phyloP scores from a whole-genome alignment of 2,888 invertebrate genomes.

The Octodonta nipae region DNA sequence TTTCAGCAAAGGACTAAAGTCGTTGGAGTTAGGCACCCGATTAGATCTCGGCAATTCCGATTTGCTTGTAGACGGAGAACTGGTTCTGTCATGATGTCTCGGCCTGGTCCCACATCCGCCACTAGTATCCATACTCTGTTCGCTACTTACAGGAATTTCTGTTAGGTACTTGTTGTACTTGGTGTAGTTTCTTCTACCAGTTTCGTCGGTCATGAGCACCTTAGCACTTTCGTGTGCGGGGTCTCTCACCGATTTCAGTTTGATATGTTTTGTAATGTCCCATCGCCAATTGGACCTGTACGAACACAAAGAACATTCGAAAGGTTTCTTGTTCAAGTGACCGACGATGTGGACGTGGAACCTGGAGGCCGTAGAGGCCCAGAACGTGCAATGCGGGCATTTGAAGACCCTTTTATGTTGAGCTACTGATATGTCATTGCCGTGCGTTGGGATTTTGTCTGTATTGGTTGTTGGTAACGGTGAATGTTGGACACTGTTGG shows the following conservation, averaged over 20 bases:
- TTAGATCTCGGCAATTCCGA: conserved; percentile 23
- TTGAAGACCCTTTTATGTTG: conserved; percentile 72
- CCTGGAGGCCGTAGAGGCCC: conserved; percentile 81
- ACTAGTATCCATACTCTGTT: conserved; percentile 31
- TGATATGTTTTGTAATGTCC: conserved; percentile 93
- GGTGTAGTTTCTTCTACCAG: conserved; percentile 78
- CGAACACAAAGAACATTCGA: conserved; percentile 86
- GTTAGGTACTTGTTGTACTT: conserved; percentile 85
- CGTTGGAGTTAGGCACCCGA: conserved; percentile 20
- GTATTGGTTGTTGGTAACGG: conserved; percentile 26
- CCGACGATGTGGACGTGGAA: conserved; percentile 90
- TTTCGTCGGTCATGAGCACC: conserved; percentile 83
- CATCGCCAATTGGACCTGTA: conserved; percentile 93
- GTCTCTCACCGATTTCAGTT: conserved; percentile 74
- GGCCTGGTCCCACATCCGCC: conserved; percentile 34
- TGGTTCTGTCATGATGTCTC: conserved; percentile 21
- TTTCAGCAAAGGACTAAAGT: conserved; percentile 25
- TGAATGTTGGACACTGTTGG: conserved; percentile 14
- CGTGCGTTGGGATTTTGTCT: conserved; percentile 48
- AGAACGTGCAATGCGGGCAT: conserved; percentile 83
- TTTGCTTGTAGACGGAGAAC: conserved; percentile 2
- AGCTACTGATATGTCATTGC: conserved; percentile 43
- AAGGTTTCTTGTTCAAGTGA: conserved; percentile 84
- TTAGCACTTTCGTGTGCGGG: conserved; percentile 66
- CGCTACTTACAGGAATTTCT: conserved; percentile 35